Conservation (phyloP, 2,888 invertebrate genomes). For the Andrena praecox region DNA sequence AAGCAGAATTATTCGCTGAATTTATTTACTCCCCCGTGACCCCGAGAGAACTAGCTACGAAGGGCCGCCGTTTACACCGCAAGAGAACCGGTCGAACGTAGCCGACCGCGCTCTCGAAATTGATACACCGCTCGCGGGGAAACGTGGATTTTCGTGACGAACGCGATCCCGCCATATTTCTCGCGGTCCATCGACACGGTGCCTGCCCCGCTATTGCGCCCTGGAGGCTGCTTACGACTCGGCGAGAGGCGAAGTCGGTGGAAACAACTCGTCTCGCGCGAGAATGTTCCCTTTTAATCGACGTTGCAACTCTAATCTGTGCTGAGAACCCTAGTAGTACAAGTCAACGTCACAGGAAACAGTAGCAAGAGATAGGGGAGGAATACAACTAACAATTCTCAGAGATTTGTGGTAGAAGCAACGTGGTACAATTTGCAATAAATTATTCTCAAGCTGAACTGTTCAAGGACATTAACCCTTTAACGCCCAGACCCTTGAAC, state of each 20-base stretch:
- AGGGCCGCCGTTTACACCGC: slow-evolving; percentile 50
- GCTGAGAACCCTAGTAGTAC: no score
- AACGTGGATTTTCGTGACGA: slow-evolving; percentile 62
- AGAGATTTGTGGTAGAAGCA: no score
- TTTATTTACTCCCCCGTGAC: slow-evolving; percentile 78
- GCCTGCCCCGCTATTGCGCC: neutral
- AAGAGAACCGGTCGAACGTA: slow-evolving; percentile 64
- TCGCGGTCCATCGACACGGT: slow-evolving; percentile 26
- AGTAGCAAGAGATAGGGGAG: no score
- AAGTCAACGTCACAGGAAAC: no score
- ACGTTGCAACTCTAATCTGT: no score
- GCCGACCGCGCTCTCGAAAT: slow-evolving; percentile 62
- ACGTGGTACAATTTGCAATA: no score
- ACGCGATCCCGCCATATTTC: slow-evolving; percentile 57
- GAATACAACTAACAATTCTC: no score
- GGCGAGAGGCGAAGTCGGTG: neutral
- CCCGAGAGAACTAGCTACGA: slow-evolving; percentile 69
- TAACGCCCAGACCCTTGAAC: no score
- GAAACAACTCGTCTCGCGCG: neutral
- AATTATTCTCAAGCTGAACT: no score
- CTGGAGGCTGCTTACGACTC: neutral
- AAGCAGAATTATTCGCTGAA: slow-evolving; percentile 77
- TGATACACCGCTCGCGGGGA: slow-evolving; percentile 67
- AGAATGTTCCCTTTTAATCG: no score
- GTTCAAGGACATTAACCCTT: no score